Evolutionary conservation across 2,113 vertebrate genomes (phyloP), one percentile per base, ranked within the genome.

Genomic region (Rhinolophus ferrumequinum): DNA sequence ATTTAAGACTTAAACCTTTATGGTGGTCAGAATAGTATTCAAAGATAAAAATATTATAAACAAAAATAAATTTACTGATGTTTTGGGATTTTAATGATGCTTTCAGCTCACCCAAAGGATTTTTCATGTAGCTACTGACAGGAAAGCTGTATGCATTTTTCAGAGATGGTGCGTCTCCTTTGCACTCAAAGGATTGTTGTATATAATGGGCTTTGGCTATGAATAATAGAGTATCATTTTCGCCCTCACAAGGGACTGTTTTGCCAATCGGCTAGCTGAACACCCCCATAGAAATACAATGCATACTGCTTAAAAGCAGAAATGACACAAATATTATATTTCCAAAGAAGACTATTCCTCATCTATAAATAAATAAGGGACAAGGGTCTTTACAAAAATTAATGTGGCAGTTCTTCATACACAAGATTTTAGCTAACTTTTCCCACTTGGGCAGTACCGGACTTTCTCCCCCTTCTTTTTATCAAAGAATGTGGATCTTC

Each of bases 81-180:
- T 89, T 13, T 30, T 54, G 3, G 28, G 73, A 87, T 95, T 96
- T 94, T 87, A 93, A 88, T 5, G 26, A 41, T 67, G 21, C 47
- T 93, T 96, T 91, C 56, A 60, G 41, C 93, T 91, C 38, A 91
- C 58, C 67, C 60, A 80, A 79, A 91, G 35, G 22, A 81, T 58
- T 35, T 89, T 95, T 72, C n/a, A 72, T 87, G 54, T 30, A 58
- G 24, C 15, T 58, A 62, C 75, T 80, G 77, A 87, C n/a, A 94
- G 30, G 50, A 92, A 93, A 93, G 19, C 9, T 66, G 33, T 15
- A 21, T 30, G 13, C 64, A 88, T 92, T 94, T 91, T 88, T 33
- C 69, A 70, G 38, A 47, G 56, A 88, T 60, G 56, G 14, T 73
- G 73, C 8, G 26, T 82, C 28, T 94, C 56, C 47, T 92, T 54